These are phyloP conservation scores for Mythimna albipuncta DNA, from an alignment of 2,888 invertebrate genomes.

Conservation along the genomic window DNA sequence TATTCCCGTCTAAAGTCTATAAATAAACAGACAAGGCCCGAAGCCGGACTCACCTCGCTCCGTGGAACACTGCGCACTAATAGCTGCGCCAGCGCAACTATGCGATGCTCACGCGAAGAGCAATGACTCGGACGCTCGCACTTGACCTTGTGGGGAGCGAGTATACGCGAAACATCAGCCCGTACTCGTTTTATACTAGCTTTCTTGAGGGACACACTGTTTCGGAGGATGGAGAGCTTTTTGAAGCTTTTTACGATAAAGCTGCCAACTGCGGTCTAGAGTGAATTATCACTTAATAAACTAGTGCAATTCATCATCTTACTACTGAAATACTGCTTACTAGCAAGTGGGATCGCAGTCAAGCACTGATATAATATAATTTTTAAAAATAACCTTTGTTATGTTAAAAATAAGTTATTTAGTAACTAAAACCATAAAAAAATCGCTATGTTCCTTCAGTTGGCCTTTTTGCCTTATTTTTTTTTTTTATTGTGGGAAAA, in stretches of 20 bases:
- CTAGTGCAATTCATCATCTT: too few relatives aligned
- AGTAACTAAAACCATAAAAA: too few relatives aligned
- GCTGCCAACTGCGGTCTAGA: too few relatives aligned
- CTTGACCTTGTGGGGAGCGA: constrained; percentile 87
- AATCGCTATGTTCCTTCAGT: too few relatives aligned
- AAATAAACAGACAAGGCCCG: constrained; percentile 44
- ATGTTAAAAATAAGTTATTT: too few relatives aligned
- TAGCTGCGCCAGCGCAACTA: constrained; percentile 74
- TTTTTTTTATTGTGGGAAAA: too few relatives aligned
- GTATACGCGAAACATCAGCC: constrained; percentile 86
- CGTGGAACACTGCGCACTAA: constrained; percentile 64
- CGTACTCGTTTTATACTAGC: constrained; percentile 88
- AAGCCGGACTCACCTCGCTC: constrained; percentile 66
- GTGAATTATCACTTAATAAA: too few relatives aligned
- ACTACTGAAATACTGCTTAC: too few relatives aligned
- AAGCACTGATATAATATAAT: too few relatives aligned
- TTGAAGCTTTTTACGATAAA: not conserved
- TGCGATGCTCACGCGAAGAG: constrained; percentile 79
- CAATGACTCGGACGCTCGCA: constrained; percentile 88
- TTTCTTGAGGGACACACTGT: constrained; percentile 71
- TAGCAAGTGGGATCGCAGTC: too few relatives aligned
- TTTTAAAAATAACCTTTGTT: too few relatives aligned
- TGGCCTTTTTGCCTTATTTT: too few relatives aligned
- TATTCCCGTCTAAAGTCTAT: constrained; percentile 17
- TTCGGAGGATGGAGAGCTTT: constrained; percentile 14